Evolutionary conservation across 2,797 vertebrate genomes (phyloP).

Genomic region (Danio choprae): DNA sequence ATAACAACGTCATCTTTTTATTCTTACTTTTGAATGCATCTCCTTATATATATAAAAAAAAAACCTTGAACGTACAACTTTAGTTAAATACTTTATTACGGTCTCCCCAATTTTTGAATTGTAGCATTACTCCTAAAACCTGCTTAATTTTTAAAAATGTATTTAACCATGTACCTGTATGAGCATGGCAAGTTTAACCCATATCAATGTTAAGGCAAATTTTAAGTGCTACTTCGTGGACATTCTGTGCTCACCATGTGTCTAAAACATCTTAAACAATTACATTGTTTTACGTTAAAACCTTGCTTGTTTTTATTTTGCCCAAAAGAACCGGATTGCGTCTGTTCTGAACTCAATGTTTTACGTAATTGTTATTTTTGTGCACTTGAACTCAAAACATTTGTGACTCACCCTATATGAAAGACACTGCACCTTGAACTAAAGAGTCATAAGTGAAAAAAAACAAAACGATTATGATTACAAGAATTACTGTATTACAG

Average conservation of each 20-base stretch:
- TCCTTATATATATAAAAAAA: no score
- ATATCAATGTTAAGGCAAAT: neutral
- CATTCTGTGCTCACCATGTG: neutral
- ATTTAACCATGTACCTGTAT: neutral
- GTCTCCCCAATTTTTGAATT: neutral
- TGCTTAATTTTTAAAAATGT: neutral
- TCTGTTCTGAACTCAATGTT: neutral
- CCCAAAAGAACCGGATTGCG: neutral
- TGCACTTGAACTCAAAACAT: slow-evolving; percentile 17
- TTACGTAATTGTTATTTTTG: neutral
- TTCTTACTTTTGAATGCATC: no score
- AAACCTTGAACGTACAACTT: no score
- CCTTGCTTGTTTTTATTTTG: neutral
- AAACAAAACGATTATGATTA: neutral
- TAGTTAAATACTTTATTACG: no score
- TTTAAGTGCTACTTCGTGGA: neutral
- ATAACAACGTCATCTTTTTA: no score
- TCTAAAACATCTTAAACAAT: neutral
- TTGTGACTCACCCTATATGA: neutral
- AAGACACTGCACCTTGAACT: slow-evolving; percentile 21
- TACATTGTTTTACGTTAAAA: neutral
- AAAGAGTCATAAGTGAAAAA: neutral
- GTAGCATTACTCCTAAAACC: neutral
- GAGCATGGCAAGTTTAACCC: neutral
- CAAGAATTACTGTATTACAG: neutral